Evolutionary conservation across 2,797 vertebrate species (phyloP).

Genomic region (Tarsius wallacei): DNA sequence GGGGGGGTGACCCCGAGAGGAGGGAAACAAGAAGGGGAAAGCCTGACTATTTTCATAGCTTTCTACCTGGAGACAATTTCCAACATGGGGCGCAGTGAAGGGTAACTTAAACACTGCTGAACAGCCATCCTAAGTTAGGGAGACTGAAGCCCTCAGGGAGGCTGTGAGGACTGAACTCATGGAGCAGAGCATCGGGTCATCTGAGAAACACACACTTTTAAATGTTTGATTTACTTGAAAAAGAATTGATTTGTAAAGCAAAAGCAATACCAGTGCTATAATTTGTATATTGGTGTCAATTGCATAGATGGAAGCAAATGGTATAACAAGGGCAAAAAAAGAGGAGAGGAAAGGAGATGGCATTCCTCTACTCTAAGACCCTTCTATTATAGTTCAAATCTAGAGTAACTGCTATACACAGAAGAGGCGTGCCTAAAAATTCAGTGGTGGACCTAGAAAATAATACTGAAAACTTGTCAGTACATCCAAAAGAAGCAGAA

Average conservation of each 20-base stretch:
- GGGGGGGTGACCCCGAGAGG: not conserved
- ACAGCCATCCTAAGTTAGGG: not conserved
- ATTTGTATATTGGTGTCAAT: not conserved
- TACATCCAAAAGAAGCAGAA: not conserved
- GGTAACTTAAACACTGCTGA: not conserved
- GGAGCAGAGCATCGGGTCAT: not conserved
- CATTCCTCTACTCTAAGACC: not conserved
- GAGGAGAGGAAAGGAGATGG: not conserved
- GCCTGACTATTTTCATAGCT: not conserved
- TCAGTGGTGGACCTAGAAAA: not conserved
- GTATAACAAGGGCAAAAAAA: not conserved
- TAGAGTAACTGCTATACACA: not conserved
- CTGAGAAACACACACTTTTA: not conserved
- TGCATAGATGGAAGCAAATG: conserved; percentile 7
- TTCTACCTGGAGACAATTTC: not conserved
- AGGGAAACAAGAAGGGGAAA: not conserved
- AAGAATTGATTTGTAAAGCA: not conserved
- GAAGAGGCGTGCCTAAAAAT: not conserved
- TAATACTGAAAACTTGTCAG: not conserved
- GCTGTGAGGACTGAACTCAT: not conserved
- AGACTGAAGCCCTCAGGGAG: not conserved
- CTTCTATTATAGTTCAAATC: not conserved
- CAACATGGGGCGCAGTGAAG: not conserved
- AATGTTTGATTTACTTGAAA: not conserved
- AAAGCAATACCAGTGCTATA: not conserved